Evolutionary conservation across 2,113 vertebrate species (phyloP).

Genomic region (Corynorhinus townsendii): DNA sequence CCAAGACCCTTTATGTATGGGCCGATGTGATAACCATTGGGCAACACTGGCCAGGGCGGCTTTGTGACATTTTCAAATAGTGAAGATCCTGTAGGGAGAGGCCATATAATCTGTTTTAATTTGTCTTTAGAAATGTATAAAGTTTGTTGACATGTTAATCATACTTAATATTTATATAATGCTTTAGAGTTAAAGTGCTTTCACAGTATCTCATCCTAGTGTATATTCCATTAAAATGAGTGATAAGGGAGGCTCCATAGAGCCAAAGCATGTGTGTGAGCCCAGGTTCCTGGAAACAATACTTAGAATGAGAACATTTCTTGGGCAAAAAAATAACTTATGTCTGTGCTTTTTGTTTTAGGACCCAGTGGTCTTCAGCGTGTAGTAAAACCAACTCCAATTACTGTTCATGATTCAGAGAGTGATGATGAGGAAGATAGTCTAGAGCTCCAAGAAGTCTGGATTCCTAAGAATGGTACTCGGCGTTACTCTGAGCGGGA

Average conservation of each 20-base stretch:
- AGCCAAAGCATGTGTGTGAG: not conserved
- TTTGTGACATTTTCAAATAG: not conserved
- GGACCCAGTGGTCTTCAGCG: conserved; percentile 94
- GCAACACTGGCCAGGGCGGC: no score
- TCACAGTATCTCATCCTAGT: not conserved
- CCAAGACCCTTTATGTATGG: no score
- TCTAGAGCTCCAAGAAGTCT: conserved; percentile 76
- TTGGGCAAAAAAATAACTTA: not conserved
- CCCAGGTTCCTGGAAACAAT: not conserved
- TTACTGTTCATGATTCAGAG: conserved; percentile 94
- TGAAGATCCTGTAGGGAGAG: not conserved
- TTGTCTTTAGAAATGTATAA: not conserved
- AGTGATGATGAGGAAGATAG: conserved; percentile 94
- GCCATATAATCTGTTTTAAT: not conserved
- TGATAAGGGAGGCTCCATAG: not conserved
- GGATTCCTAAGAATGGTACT: conserved; percentile 78
- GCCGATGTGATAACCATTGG: no score
- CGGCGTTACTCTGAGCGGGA: conserved; percentile 83
- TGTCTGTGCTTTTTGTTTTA: conserved; percentile 69
- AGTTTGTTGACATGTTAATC: not conserved
- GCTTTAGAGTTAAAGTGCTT: not conserved
- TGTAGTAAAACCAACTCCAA: conserved; percentile 84
- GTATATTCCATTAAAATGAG: not conserved
- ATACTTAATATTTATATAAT: not conserved
- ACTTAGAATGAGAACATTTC: not conserved